Evolutionary conservation across 2,113 vertebrate genomes (phyloP).

Genomic region (Neofelis nebulosa): DNA sequence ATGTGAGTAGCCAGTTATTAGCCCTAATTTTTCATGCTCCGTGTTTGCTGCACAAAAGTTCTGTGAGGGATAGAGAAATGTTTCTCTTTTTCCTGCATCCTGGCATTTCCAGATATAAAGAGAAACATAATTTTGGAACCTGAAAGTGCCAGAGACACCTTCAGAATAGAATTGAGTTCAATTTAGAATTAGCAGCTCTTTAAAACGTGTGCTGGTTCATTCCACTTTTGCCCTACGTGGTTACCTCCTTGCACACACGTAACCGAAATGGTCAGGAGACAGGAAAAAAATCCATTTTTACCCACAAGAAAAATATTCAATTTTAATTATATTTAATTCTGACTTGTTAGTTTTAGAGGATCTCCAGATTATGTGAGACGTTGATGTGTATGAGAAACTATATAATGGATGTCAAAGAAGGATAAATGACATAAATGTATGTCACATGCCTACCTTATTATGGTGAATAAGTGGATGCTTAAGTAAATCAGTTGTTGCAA

Average conservation of each 20-base stretch:
- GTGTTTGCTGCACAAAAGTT: background rate
- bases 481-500: background rate
- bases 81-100: background rate
- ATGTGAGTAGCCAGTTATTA: background rate
- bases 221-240: background rate
- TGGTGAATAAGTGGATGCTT: background rate
- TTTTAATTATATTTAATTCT: background rate
- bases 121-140: slow-evolving; percentile 37
- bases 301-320: background rate
- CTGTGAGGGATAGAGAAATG: background rate
- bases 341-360: background rate
- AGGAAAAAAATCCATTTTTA: background rate
- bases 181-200: slow-evolving; percentile 35
- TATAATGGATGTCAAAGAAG: background rate
- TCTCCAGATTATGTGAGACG: background rate
- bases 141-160: background rate
- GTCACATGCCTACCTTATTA: background rate
- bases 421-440: background rate
- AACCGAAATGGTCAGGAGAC: background rate
- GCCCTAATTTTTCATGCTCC: background rate
- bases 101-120: background rate
- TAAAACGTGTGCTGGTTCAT: background rate
- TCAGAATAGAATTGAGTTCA: background rate
- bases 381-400: background rate
- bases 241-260: background rate